Percentiles rank a stretch among this genome's conserved stretches.
Conservation (phyloP, 2,888 invertebrate species). For the Chrysopilus asiliformis region DNA sequence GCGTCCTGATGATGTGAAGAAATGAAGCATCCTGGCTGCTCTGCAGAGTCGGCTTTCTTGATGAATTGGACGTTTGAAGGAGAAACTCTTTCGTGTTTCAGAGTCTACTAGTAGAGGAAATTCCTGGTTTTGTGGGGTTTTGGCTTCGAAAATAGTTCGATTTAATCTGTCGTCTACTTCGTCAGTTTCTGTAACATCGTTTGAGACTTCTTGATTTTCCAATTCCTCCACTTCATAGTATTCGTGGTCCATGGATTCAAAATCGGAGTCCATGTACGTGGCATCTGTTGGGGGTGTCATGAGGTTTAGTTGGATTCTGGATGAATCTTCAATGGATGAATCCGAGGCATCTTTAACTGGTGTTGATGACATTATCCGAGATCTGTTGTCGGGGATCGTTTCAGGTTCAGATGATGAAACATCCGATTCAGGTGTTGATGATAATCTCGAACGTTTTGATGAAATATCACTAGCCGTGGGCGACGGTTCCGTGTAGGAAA, state of each 20-base stretch:
- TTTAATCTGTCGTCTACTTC: constrained; percentile 16
- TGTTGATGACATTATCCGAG: neutral
- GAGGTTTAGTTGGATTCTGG: too few relatives aligned
- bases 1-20: constrained; percentile 28
- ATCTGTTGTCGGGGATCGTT: neutral
- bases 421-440: constrained; percentile 8
- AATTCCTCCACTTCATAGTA: constrained; percentile 13
- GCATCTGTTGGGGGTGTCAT: neutral
- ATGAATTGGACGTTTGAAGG: constrained; percentile 1
- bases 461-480: neutral
- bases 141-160: constrained; percentile 4
- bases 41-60: constrained; percentile 5
- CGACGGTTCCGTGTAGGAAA: too few relatives aligned
- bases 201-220: too few relatives aligned
- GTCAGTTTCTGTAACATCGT: too few relatives aligned
- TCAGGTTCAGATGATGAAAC: neutral
- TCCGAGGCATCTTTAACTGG: neutral
- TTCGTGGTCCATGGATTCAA: constrained; percentile 19
- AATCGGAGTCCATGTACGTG: constrained; percentile 17
- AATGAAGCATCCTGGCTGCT: constrained; percentile 26
- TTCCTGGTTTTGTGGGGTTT: constrained; percentile 14
- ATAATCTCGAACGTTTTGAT: constrained; percentile 2
- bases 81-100: neutral
- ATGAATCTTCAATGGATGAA: neutral
- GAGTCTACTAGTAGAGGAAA: neutral